These are phyloP conservation scores for Xenotilapia leptura DNA, from an alignment of 2,113 vertebrate species.

Conservation along the genomic window DNA sequence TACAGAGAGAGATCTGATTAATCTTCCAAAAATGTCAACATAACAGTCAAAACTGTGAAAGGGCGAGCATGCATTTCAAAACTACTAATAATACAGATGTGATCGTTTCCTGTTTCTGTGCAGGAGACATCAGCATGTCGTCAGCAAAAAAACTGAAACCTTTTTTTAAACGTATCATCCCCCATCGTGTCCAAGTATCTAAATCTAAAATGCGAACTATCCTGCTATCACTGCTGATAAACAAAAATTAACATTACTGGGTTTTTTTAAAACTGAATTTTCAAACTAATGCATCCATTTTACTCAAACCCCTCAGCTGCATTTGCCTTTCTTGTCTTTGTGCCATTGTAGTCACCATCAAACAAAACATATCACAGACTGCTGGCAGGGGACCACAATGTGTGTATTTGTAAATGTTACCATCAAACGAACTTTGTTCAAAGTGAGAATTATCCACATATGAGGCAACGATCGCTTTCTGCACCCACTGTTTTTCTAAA, in stretches of 20 bases:
- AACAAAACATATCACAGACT: background rate
- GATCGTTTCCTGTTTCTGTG: background rate
- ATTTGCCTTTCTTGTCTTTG: background rate
- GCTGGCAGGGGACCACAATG: background rate
- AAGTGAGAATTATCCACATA: background rate
- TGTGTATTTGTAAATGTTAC: background rate
- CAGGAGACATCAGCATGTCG: background rate
- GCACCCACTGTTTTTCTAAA: background rate
- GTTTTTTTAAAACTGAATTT: rapidly evolving
- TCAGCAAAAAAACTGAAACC: background rate
- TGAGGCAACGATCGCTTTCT: background rate
- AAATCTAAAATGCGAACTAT: background rate
- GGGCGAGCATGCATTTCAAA: background rate
- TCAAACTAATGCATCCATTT: background rate
- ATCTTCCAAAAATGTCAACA: background rate
- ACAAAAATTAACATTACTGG: background rate
- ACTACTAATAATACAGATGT: background rate
- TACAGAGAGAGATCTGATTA: background rate
- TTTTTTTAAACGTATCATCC: background rate
- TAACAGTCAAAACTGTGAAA: background rate
- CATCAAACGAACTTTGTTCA: background rate
- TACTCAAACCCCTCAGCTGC: background rate
- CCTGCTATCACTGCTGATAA: background rate
- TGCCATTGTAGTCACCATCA: background rate
- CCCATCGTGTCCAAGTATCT: background rate